Conservation (phyloP, 2,888 invertebrate genomes). For the Drosophila mulleri region DNA sequence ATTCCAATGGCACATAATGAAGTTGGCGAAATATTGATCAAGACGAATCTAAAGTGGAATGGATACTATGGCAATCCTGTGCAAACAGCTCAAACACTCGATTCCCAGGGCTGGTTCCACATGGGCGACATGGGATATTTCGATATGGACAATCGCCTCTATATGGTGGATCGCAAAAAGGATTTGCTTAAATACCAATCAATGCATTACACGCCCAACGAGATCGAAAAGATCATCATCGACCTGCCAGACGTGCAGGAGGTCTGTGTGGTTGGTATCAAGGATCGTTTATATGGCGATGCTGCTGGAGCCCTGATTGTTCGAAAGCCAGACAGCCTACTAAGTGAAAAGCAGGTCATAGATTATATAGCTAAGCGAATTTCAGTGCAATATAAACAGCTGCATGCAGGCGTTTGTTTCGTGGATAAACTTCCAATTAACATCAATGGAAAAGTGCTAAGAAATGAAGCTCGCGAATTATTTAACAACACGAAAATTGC, state of each 20-base stretch:
- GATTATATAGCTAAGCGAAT: constrained; percentile 41
- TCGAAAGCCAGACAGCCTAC: constrained; percentile 6
- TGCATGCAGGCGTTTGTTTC: constrained; percentile 73
- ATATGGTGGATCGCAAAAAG: constrained; percentile 76
- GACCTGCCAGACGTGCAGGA: constrained; percentile 65
- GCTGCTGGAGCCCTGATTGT: constrained; percentile 74
- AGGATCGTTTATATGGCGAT: constrained; percentile 55
- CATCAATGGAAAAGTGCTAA: constrained; percentile 59
- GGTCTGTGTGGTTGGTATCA: constrained; percentile 73
- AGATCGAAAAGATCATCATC: constrained; percentile 68
- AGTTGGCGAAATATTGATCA: constrained; percentile 70
- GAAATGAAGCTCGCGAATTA: constrained; percentile 51
- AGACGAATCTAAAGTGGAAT: constrained; percentile 52
- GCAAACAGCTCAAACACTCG: constrained; percentile 54
- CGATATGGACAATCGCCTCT: constrained; percentile 68
- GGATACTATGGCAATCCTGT: constrained; percentile 74
- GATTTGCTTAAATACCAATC: constrained; percentile 73
- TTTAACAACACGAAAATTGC: constrained; percentile 10
- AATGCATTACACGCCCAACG: constrained; percentile 65
- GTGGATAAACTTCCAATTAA: constrained; percentile 66
- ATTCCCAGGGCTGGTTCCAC: constrained; percentile 73
- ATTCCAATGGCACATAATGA: constrained; percentile 54
- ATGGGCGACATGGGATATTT: constrained; percentile 82
- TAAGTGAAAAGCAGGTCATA: constrained; percentile 48
- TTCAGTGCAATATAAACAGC: constrained; percentile 54